Percentiles rank a stretch among this genome's conserved stretches.
Evolutionary conservation across 2,113 vertebrate species (phyloP).

Genomic region (Cyprinus carpio): DNA sequence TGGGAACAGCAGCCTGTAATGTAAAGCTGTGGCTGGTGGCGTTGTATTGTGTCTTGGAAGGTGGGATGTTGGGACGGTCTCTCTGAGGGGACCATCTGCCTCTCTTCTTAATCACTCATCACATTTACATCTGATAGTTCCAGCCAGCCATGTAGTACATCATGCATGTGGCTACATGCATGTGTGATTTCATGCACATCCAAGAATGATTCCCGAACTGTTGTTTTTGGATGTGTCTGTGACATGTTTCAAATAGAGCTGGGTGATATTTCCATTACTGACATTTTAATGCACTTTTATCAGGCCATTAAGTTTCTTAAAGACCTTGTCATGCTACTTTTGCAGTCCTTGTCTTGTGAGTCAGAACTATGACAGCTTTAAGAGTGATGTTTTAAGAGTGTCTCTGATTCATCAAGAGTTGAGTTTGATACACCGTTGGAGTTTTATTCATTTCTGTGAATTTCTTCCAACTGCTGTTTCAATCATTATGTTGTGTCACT

Average conservation of each 20-base stretch:
- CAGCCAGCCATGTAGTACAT: not conserved
- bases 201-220: conserved; percentile 9
- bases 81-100: not conserved
- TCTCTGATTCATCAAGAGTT: not conserved
- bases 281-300: conserved; percentile 19
- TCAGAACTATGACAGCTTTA: not conserved
- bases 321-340: not conserved
- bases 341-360: conserved; percentile 9
- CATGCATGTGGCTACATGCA: not conserved
- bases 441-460: not conserved
- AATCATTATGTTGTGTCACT: not conserved
- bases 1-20: not conserved
- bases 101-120: not conserved
- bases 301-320: not conserved
- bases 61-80: not conserved
- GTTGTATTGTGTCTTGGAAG: not conserved
- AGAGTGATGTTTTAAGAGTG: not conserved
- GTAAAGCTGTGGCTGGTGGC: conserved; percentile 10
- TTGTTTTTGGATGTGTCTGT: not conserved
- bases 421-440: not conserved
- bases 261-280: not conserved
- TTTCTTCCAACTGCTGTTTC: not conserved
- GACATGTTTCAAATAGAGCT: not conserved
- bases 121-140: not conserved
- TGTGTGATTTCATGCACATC: not conserved